phyloP scores from a whole-genome alignment of 2,797 vertebrate genomes.

The Telmatherina bonti region DNA sequence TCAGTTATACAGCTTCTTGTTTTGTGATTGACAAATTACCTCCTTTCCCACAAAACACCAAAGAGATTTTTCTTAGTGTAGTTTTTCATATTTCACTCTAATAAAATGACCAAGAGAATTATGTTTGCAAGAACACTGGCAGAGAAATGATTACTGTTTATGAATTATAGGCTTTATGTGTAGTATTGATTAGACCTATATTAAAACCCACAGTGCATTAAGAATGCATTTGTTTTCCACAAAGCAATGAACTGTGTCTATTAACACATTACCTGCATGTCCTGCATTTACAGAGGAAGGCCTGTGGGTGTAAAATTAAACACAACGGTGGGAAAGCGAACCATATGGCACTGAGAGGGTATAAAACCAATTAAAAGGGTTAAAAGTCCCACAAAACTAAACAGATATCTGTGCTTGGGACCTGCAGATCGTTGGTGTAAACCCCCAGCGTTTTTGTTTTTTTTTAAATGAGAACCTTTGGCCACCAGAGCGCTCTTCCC shows the following conservation, averaged over 20 bases:
- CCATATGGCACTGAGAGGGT: conserved; percentile 47
- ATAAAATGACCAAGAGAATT: conserved; percentile 10
- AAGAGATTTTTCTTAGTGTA: conserved; percentile 28
- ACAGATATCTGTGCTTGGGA: conserved; percentile 63
- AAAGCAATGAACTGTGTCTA: conserved; percentile 5
- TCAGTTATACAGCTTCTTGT: conserved; percentile 56
- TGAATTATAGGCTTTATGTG: not conserved
- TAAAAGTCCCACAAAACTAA: conserved; percentile 66
- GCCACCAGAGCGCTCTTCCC: conserved; percentile 58
- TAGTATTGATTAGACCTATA: not conserved
- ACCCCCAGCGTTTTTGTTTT: conserved; percentile 75
- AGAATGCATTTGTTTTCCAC: conserved; percentile 19
- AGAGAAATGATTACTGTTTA: conserved; percentile 6
- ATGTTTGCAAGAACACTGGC: conserved; percentile 1
- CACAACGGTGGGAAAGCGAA: conserved; percentile 38
- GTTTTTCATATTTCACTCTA: conserved; percentile 12
- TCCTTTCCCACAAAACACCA: conserved; percentile 43
- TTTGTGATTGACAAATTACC: conserved; percentile 68
- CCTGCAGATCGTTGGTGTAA: conserved; percentile 68
- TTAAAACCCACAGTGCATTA: conserved; percentile 12
- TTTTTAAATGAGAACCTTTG: conserved; percentile 65
- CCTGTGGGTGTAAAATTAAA: conserved; percentile 57
- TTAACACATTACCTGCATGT: conserved; percentile 19
- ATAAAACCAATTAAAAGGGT: conserved; percentile 64
- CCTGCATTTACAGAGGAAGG: conserved; percentile 34